Conservation (phyloP, 2,113 vertebrate genomes). For the Macquaria ambigua region DNA sequence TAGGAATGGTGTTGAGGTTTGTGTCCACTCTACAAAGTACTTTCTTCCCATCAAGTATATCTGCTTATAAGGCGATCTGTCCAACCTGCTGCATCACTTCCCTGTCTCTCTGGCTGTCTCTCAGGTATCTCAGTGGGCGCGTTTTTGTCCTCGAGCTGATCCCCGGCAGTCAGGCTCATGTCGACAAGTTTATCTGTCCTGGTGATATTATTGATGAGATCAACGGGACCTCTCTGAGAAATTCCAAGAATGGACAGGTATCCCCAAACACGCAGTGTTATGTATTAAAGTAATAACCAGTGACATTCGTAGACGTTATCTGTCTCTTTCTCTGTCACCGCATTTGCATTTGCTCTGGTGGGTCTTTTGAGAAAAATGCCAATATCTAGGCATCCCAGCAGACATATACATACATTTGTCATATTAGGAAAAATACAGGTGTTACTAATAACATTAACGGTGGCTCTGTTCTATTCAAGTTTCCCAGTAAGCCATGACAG, state of each 20-base stretch:
- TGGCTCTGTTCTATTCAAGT: background rate
- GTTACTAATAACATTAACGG: too few relatives aligned
- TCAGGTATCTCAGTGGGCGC: constrained; percentile 84
- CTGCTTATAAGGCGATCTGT: background rate
- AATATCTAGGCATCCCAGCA: background rate
- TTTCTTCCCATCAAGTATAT: background rate
- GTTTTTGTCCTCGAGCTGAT: constrained; percentile 85
- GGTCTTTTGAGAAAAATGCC: background rate
- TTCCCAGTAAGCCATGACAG: too few relatives aligned
- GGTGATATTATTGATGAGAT: constrained; percentile 89
- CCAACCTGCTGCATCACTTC: background rate
- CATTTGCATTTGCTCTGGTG: background rate
- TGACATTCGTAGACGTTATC: background rate
- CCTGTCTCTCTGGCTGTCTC: constrained; percentile 1
- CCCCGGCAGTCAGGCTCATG: constrained; percentile 83
- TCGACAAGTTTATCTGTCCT: constrained; percentile 80
- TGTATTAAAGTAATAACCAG: background rate
- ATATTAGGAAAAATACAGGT: background rate
- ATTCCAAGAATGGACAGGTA: constrained; percentile 84
- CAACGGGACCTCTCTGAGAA: constrained; percentile 86
- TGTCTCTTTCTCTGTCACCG: too few relatives aligned
- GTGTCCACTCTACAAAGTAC: constrained; percentile 24
- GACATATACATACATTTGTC: background rate
- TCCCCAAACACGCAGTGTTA: background rate
- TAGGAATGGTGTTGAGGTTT: constrained; percentile 86